Conservation (phyloP, 2,797 vertebrate genomes). For the Chlorospingus flavigularis region DNA sequence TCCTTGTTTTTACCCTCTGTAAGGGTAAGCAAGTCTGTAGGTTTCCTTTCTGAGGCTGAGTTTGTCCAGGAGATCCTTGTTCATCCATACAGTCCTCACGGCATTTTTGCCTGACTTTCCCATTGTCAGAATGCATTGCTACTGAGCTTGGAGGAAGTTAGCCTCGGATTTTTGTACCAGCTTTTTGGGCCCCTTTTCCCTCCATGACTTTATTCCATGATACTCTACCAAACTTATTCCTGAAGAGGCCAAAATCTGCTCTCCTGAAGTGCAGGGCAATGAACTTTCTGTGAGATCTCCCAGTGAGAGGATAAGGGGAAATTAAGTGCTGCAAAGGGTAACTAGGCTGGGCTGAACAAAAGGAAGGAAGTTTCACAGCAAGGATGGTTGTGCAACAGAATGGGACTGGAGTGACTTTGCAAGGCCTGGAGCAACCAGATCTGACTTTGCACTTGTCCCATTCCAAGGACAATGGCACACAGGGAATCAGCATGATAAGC, state of each 20-base stretch:
- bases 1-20: neutral
- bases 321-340: neutral
- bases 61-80: neutral
- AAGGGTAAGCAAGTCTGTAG: neutral
- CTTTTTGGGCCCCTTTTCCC: neutral
- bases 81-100: neutral
- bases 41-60: neutral
- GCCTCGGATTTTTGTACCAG: neutral
- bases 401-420: neutral
- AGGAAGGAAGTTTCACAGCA: neutral
- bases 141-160: neutral
- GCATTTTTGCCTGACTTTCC: neutral
- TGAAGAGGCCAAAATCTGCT: neutral
- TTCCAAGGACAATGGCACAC: neutral
- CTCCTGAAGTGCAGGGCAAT: neutral
- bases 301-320: neutral
- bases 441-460: neutral
- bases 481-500: neutral
- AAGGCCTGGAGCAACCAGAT: neutral
- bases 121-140: neutral
- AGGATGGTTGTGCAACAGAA: neutral
- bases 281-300: neutral
- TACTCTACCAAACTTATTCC: neutral
- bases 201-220: neutral
- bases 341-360: fast-evolving